Evolutionary conservation across 2,797 vertebrate species (phyloP).

Genomic region (Allobates femoralis): DNA sequence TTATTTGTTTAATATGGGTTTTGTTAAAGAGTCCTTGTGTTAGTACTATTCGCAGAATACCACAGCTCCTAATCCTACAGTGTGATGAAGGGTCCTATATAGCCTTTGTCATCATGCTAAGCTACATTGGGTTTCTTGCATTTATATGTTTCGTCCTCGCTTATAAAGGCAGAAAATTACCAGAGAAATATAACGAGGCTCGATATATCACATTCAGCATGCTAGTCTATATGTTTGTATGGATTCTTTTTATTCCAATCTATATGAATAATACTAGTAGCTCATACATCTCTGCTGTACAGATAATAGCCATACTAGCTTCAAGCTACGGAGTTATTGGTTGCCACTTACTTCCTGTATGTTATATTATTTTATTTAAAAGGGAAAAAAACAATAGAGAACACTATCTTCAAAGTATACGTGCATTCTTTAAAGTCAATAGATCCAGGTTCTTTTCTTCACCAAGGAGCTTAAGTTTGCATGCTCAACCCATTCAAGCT

Average conservation of each 20-base stretch:
- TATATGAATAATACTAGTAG: constrained; percentile 67
- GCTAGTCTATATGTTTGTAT: constrained; percentile 76
- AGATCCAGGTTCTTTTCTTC: not conserved
- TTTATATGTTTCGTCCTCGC: constrained; percentile 72
- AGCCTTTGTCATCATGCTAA: constrained; percentile 71
- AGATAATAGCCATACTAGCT: constrained; percentile 73
- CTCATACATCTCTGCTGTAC: constrained; percentile 65
- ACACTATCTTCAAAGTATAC: constrained; percentile 13
- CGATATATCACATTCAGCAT: constrained; percentile 76
- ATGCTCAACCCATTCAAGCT: not conserved
- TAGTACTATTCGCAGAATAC: not conserved
- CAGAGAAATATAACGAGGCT: constrained; percentile 50
- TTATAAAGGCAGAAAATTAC: constrained; percentile 72
- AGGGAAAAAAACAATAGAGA: constrained; percentile 13
- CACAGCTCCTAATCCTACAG: constrained; percentile 55
- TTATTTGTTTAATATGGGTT: constrained; percentile 73
- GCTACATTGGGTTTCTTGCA: constrained; percentile 72
- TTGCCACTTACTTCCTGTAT: constrained; percentile 73
- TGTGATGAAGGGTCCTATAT: constrained; percentile 69
- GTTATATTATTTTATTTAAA: constrained; percentile 44
- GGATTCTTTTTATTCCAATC: constrained; percentile 75
- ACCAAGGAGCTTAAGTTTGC: not conserved
- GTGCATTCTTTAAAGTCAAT: not conserved
- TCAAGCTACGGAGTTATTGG: constrained; percentile 74
- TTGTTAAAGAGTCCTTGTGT: constrained; percentile 66